Percentiles rank a stretch among this genome's conserved stretches.
These are phyloP conservation scores for Diarsia rubi DNA, from an alignment of 2,888 invertebrate species.

Conservation along the genomic window DNA sequence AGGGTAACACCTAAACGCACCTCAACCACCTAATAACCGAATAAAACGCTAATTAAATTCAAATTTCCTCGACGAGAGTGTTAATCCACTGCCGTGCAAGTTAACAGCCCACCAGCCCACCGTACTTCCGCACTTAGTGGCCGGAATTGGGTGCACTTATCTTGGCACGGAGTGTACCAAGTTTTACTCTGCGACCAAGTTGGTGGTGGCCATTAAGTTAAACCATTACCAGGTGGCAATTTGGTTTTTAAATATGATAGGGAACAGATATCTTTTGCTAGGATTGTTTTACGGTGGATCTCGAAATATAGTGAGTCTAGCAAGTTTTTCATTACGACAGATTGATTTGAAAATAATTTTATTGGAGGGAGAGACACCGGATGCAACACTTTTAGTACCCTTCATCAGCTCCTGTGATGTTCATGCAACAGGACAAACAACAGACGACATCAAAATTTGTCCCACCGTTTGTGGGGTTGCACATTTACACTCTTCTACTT, in stretches of 20 bases:
- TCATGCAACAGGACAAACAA: neutral
- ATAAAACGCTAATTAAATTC: slow-evolving; percentile 42
- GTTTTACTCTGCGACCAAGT: slow-evolving; percentile 45
- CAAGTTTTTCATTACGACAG: neutral
- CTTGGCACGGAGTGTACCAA: slow-evolving; percentile 44
- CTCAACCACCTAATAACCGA: slow-evolving; percentile 24
- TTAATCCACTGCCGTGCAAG: slow-evolving; percentile 39
- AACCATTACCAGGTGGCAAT: slow-evolving; percentile 19
- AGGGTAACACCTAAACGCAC: neutral
- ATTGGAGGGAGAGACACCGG: no score
- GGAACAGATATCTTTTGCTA: neutral
- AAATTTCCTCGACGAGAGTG: slow-evolving; percentile 33
- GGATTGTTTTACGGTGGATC: neutral
- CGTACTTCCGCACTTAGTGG: slow-evolving; percentile 50
- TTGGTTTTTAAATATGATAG: slow-evolving; percentile 18
- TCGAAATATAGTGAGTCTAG: neutral
- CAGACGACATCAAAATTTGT: neutral
- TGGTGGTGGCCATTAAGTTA: slow-evolving; percentile 32
- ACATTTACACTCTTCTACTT: no score
- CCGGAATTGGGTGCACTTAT: slow-evolving; percentile 57
- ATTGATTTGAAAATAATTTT: neutral
- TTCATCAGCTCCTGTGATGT: neutral
- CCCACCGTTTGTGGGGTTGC: no score
- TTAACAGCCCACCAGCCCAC: slow-evolving; percentile 35
- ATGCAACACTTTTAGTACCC: neutral